Conservation (phyloP, 2,888 invertebrate genomes). For the Acanthoscelides obtectus region DNA sequence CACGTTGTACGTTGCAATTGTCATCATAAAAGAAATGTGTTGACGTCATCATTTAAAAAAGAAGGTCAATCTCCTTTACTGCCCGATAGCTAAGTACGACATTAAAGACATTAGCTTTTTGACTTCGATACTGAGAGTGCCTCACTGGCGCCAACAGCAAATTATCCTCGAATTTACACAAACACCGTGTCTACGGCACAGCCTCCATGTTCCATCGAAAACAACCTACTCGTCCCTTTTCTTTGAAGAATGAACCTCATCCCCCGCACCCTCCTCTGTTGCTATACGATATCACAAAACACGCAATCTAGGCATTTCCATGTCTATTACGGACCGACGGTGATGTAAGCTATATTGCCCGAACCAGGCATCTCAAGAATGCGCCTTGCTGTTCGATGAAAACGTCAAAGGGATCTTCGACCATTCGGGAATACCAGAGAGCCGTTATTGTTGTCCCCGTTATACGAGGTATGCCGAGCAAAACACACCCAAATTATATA, state of each 20-base stretch:
- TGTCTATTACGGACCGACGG: constrained; percentile 37
- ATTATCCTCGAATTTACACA: not conserved
- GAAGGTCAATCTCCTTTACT: too few relatives aligned
- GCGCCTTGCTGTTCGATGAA: not conserved
- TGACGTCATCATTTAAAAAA: too few relatives aligned
- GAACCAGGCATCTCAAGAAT: not conserved
- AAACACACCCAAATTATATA: too few relatives aligned
- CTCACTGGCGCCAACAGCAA: not conserved
- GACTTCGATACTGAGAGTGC: too few relatives aligned
- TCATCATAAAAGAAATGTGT: too few relatives aligned
- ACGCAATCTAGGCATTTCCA: constrained; percentile 39
- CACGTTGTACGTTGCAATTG: too few relatives aligned
- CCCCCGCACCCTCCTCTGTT: constrained; percentile 14
- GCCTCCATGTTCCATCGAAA: not conserved
- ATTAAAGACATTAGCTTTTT: too few relatives aligned
- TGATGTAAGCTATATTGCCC: constrained; percentile 27
- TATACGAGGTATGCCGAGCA: not conserved
- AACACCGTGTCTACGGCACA: not conserved
- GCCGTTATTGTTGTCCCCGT: not conserved
- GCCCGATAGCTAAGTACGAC: too few relatives aligned
- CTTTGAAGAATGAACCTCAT: constrained; percentile 2
- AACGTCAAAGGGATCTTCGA: not conserved
- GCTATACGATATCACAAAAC: constrained; percentile 24
- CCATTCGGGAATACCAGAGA: not conserved
- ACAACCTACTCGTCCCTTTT: not conserved